These are phyloP conservation scores for Drusus annulatus DNA, from an alignment of 1,140 invertebrate species.

Conservation along the genomic window DNA sequence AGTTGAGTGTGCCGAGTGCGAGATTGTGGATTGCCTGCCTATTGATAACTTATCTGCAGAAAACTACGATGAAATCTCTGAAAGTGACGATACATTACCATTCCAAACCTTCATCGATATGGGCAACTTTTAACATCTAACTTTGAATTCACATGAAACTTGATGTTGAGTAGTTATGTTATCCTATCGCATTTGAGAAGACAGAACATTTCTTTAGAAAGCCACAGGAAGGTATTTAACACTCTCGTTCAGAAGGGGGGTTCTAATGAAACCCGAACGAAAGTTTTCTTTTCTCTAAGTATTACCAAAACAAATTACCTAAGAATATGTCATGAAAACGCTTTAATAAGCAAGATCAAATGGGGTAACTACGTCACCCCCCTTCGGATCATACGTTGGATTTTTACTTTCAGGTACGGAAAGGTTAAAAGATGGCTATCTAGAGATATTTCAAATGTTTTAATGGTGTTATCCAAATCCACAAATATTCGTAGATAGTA, in stretches of 20 bases:
- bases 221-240: background rate
- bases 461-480: background rate
- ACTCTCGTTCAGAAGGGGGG: too few relatives aligned
- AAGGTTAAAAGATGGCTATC: conserved; percentile 18
- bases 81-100: conserved; percentile 54
- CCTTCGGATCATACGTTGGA: too few relatives aligned
- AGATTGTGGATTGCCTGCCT: conserved; percentile 3
- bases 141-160: conserved; percentile 4
- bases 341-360: too few relatives aligned
- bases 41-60: conserved; percentile 20
- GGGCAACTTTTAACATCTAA: conserved; percentile 53
- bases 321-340: too few relatives aligned
- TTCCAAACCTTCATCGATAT: conserved; percentile 59
- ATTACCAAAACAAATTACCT: too few relatives aligned
- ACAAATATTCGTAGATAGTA: background rate
- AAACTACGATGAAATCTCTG: conserved; percentile 46
- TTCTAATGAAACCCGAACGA: too few relatives aligned
- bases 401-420: too few relatives aligned
- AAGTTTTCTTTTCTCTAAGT: too few relatives aligned
- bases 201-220: conserved; percentile 5
- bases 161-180: too few relatives aligned
- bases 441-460: conserved; percentile 15
- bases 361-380: too few relatives aligned
- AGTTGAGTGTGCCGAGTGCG: background rate
- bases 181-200: background rate